phyloP scores from a whole-genome alignment of 2,888 invertebrate species.

The Lithosia quadra region DNA sequence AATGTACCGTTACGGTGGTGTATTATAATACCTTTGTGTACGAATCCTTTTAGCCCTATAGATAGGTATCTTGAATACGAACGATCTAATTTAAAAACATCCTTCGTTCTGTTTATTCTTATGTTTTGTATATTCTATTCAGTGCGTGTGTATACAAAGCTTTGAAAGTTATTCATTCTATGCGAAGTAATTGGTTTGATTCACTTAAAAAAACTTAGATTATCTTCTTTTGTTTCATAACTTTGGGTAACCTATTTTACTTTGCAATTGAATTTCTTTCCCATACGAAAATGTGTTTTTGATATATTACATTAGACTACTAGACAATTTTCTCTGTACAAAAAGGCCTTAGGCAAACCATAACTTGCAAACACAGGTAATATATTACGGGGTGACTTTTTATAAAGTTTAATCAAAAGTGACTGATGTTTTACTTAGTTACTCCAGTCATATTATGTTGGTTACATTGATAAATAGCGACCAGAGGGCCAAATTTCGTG shows the following conservation, averaged over 20 bases:
- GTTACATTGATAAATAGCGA: too few relatives aligned
- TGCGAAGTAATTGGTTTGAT: conserved; percentile 22
- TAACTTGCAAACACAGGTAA: background rate
- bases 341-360: background rate
- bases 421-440: too few relatives aligned
- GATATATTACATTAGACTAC: background rate
- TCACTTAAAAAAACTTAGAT: conserved; percentile 27
- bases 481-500: too few relatives aligned
- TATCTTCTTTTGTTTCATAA: conserved; percentile 25
- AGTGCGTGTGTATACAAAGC: background rate
- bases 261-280: background rate
- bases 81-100: background rate
- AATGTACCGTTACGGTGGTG: background rate
- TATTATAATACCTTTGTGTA: background rate
- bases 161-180: background rate
- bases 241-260: background rate
- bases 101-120: background rate
- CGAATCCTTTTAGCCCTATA: background rate
- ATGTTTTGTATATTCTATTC: background rate
- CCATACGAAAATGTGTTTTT: background rate
- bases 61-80: background rate
- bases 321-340: background rate
- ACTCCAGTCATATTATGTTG: too few relatives aligned
- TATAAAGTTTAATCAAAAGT: too few relatives aligned
- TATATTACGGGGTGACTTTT: too few relatives aligned